Percentiles rank a stretch among this genome's conserved stretches.
Conservation (phyloP, 2,797 vertebrate species). For the Xiphorhynchus erythropygius region DNA sequence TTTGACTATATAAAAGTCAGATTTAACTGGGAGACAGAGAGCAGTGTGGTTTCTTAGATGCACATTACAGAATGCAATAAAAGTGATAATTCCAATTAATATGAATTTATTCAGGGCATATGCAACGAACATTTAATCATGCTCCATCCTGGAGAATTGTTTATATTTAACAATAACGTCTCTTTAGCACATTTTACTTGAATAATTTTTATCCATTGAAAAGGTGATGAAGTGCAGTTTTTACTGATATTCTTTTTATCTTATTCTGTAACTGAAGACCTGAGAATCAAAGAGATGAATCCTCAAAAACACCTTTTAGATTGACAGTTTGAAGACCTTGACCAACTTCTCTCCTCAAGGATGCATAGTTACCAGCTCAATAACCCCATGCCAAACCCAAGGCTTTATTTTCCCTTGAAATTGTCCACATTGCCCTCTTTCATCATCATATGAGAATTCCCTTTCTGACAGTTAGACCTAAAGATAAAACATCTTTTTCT, state of each 20-base stretch:
- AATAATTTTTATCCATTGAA: not conserved
- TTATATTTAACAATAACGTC: not conserved
- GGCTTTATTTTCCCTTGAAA: not conserved
- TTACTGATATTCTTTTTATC: not conserved
- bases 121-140: not conserved
- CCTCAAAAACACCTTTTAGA: not conserved
- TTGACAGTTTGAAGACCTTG: not conserved
- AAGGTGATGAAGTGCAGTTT: not conserved
- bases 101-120: not conserved
- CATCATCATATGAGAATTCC: not conserved
- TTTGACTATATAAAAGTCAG: not conserved
- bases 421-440: not conserved
- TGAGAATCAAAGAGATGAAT: not conserved
- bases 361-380: not conserved
- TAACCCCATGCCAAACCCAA: not conserved
- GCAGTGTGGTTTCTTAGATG: not conserved
- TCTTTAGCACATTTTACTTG: not conserved
- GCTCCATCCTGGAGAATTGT: not conserved
- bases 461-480: not conserved
- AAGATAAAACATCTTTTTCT: conserved; percentile 9
- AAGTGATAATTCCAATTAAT: conserved; percentile 9
- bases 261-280: not conserved
- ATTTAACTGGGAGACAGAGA: not conserved
- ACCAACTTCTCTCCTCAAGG: not conserved
- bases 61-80: not conserved